A percentile compares a stretch with the other conserved stretches of the same genome.
phyloP scores from a whole-genome alignment of 2,888 invertebrate species.

The Allygus modestus region DNA sequence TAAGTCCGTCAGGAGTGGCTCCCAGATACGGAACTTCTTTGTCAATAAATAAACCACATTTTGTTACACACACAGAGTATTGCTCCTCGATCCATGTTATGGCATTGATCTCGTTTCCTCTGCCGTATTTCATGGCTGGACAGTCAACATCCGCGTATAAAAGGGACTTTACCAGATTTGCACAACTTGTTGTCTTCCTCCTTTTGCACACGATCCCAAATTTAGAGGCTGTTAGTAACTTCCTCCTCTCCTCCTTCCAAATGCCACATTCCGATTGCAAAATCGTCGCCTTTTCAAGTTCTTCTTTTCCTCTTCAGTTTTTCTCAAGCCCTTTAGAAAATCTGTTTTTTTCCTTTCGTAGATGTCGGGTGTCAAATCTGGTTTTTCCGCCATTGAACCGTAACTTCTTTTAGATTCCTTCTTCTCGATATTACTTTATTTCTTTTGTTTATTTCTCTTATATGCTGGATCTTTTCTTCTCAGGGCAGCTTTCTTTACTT shows the following conservation, averaged over 20 bases:
- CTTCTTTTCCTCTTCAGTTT: neutral
- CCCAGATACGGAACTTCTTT: too few species aligned
- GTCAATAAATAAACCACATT: too few species aligned
- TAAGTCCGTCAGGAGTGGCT: too few species aligned
- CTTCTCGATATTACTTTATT: neutral
- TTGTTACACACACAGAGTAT: too few species aligned
- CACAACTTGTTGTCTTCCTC: neutral
- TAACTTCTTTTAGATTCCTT: slow-evolving; percentile 20
- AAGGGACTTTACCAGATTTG: neutral
- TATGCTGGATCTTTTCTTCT: neutral
- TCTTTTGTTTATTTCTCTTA: neutral
- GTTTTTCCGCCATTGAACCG: neutral
- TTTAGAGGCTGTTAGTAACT: slow-evolving; percentile 33
- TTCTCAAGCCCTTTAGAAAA: neutral
- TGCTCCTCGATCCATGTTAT: too few species aligned
- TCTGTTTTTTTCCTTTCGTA: neutral
- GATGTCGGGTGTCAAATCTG: neutral
- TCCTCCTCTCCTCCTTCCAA: slow-evolving; percentile 54
- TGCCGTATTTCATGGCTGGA: neutral
- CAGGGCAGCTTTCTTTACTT: neutral
- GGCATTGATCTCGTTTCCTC: neutral
- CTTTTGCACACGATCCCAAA: slow-evolving; percentile 34
- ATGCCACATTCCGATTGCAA: neutral
- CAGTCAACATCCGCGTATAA: neutral
- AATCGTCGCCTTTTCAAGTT: neutral